Evolutionary conservation across 2,888 invertebrate species (phyloP), one percentile per base, ranked within the genome.

Genomic region (Nezara viridula): DNA sequence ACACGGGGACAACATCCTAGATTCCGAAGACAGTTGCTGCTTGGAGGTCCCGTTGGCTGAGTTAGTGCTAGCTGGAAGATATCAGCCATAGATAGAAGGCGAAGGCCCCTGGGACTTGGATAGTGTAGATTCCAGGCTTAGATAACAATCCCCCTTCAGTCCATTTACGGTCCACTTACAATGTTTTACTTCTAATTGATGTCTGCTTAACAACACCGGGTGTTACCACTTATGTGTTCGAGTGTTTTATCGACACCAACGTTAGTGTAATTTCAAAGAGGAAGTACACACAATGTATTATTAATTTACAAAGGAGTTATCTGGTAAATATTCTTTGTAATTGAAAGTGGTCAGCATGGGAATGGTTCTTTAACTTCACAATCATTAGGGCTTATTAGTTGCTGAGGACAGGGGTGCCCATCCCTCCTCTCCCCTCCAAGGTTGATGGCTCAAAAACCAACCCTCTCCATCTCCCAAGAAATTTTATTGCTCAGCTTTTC

Each of bases 161-260:
- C 81, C 81, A 44, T 81, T 81, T 81, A 81, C 40, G 81, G 81
- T 81, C 44, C 44, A 81, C 81, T 81, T 81, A 81, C 81, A 81
- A 81, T 81, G 81, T 81, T 81, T 81, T 81, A 81, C 81, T 44
- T 81, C 81, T 81, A 81, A 81, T 81, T 81, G 81, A 81, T 81
- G 81, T 81, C 81, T 81, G 44, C 81, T 81, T 81, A 81, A 81
- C 81, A 81, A 47, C 81, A n/a, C n/a, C 3, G 81, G 44, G 81
- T 81, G 81, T 81, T 81, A 47, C 44, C 81, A 81, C 81, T 44
- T 44, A 37, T 47, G 81, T 81, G 81, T 44, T 81, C 10, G 81
- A 81, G 81, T 81, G 81, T 81, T 47, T n/a, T 44, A 47, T 44
- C 44, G 81, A 44, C 81, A 81, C 81, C n/a, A 47, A 0, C 44